A percentile compares a stretch with the other conserved stretches of the same genome.
Evolutionary conservation across 2,113 vertebrate species (phyloP).

Genomic region (Coracopsis vasa): DNA sequence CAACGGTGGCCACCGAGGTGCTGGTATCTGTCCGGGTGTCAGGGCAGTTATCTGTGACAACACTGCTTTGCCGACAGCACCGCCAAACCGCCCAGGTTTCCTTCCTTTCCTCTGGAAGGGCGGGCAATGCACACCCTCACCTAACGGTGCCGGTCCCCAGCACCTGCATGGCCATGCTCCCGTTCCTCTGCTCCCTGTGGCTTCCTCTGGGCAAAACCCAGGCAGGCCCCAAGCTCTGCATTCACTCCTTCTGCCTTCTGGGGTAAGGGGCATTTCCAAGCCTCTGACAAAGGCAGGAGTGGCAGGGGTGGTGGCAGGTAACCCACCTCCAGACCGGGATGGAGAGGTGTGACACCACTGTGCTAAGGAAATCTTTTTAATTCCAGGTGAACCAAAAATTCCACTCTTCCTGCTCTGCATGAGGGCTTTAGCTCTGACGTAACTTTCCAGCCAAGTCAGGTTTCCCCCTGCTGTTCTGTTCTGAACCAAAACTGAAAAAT

Average conservation of each 20-base stretch:
- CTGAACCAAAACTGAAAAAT: constrained; percentile 2
- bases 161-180: background rate
- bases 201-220: background rate
- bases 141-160: fast-evolving
- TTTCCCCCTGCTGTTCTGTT: constrained; percentile 54
- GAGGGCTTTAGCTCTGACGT: constrained; percentile 16
- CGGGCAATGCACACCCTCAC: fast-evolving
- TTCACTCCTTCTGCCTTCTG: background rate
- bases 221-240: background rate
- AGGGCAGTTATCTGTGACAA: background rate
- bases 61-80: background rate
- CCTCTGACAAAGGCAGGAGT: background rate
- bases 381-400: constrained; percentile 25
- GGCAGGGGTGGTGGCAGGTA: background rate
- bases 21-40: background rate
- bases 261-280: background rate
- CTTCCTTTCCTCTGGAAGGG: background rate
- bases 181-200: fast-evolving
- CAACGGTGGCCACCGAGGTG: background rate
- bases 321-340: background rate
- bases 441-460: constrained; percentile 52
- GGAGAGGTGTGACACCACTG: background rate
- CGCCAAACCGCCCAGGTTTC: background rate
- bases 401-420: background rate
- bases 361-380: background rate